Base-by-base conservation (phyloP, 2,113 vertebrate species). In the Oriolus oriolus region DNA sequence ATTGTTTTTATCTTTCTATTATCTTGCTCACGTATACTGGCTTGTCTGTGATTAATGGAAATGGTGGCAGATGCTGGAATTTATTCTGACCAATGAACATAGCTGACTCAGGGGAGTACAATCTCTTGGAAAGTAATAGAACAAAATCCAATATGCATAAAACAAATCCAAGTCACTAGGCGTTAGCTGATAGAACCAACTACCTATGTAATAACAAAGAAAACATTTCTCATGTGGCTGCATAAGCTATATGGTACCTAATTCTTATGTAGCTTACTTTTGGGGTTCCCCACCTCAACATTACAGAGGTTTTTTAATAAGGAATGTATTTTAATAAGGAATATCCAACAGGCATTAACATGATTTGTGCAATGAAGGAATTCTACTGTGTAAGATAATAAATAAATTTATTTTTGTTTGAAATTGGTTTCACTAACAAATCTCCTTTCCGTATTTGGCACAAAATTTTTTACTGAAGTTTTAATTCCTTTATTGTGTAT, bases 21-120 rank as follows among this genome's bases (percentile, higher is more conserved):
- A 97, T 97, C 97, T 97, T 95, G 94, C 97, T 98, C 97, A 97
- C 68, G 83, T 96, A 96, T 73, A 65, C 83, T 88, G 84, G 80
- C 94, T 98, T 96, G 92, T 96, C 96, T 98, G 91, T 97, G 98
- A 98, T 98, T 98, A 98, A 98, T 98, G 96, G 98, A 98, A 98
- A 97, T 97, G 81, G 95, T 97, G 78, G 98, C 97, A 97, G 97
- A 97, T 98, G 96, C 96, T 97, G 97, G 95, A 98, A 98, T 98
- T 97, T 98, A 97, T 98, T 98, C 97, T 98, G 97, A 98, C 97
- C 98, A 98, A 92, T 98, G 98, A 98, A 96, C 97, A 98, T 85
- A 93, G 94, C 96, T 97, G 97, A 97, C 98, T 98, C 98, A 77
- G 96, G 98, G 98, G 98, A 98, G 96, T 91, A 97, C 87, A 96